Evolutionary conservation across 2,797 vertebrate species (phyloP).

Genomic region (Thripadectes ignobilis): DNA sequence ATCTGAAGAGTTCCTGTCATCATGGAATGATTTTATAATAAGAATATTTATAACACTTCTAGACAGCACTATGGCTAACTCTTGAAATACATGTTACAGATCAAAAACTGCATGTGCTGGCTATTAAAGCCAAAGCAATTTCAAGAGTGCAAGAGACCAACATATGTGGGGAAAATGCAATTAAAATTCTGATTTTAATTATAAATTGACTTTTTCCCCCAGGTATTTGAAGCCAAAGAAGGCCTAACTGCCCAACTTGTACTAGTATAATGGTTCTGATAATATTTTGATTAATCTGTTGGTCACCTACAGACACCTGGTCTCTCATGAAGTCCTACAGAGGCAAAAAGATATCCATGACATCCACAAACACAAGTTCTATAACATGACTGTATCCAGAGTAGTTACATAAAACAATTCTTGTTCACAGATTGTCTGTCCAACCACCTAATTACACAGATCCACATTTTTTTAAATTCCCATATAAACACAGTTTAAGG

Average conservation of each 20-base stretch:
- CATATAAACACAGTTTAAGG: neutral
- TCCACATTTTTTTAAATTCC: neutral
- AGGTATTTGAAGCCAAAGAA: neutral
- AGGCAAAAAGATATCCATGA: neutral
- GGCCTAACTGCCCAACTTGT: neutral
- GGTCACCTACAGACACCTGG: neutral
- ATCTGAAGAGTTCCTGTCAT: neutral
- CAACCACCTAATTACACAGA: fast-evolving
- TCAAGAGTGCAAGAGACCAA: neutral
- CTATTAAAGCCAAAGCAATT: neutral
- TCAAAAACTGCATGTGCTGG: neutral
- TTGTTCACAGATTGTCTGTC: neutral
- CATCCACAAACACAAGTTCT: neutral
- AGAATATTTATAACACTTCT: neutral
- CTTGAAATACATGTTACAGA: neutral
- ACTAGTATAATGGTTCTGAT: neutral
- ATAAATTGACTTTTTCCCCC: neutral
- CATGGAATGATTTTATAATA: neutral
- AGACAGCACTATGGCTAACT: neutral
- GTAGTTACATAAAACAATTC: neutral
- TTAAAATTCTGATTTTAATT: neutral
- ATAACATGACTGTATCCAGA: neutral
- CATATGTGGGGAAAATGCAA: neutral
- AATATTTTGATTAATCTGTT: neutral
- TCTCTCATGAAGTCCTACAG: neutral